These are phyloP conservation scores for Oscheius sp. DNA, from an alignment of 2,888 invertebrate species.

Conservation along the genomic window DNA sequence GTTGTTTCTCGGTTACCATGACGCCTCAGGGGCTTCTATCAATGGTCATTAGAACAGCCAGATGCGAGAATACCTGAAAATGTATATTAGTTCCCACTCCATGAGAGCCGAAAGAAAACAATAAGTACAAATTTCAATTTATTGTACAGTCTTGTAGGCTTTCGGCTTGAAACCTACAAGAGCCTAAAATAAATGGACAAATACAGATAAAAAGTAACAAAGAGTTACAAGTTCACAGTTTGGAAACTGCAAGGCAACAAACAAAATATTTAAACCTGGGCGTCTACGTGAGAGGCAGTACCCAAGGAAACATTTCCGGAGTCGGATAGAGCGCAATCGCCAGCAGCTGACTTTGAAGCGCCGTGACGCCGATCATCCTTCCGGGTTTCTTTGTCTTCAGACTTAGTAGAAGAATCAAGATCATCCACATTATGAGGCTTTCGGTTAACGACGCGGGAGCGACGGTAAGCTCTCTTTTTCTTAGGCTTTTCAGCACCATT, in stretches of 20 bases:
- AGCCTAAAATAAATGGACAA: not conserved
- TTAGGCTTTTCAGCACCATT: not conserved
- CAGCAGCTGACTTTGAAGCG: not conserved
- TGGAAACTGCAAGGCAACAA: not conserved
- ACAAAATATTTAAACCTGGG: not conserved
- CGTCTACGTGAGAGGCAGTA: not conserved
- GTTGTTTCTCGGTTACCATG: constrained; percentile 11
- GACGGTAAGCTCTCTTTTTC: not conserved
- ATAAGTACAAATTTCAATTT: too few species aligned
- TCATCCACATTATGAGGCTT: not conserved
- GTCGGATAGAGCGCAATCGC: not conserved
- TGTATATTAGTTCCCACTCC: too few species aligned
- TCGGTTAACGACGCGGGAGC: not conserved
- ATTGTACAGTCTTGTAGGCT: too few species aligned
- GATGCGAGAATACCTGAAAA: too few species aligned
- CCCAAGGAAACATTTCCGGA: not conserved
- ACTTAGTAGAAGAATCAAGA: not conserved
- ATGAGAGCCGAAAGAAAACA: too few species aligned
- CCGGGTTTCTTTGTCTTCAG: too few species aligned
- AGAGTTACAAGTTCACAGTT: not conserved
- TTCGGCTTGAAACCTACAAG: constrained; percentile 5
- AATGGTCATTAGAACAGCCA: too few species aligned
- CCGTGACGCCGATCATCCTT: too few species aligned
- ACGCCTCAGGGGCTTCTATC: too few species aligned
- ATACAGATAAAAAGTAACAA: not conserved